phyloP scores from a whole-genome alignment of 2,888 invertebrate genomes.

The Aphodius granarius region DNA sequence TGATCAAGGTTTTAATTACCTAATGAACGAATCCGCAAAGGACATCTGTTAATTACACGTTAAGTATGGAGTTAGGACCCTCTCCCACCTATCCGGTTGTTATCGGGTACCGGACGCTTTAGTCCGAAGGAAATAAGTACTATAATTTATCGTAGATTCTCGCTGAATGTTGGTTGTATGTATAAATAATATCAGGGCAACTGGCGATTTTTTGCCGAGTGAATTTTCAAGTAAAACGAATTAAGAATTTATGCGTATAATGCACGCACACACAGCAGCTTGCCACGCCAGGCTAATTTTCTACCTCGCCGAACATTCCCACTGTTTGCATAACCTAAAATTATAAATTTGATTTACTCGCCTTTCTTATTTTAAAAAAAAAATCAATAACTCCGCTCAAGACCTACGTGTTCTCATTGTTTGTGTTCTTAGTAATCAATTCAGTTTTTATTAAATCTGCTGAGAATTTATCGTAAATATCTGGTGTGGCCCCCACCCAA shows the following conservation, averaged over 20 bases:
- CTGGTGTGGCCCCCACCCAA: too few species aligned
- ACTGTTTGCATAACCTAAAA: not conserved
- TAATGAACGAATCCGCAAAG: constrained; percentile 4
- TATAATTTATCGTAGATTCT: not conserved
- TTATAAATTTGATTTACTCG: not conserved
- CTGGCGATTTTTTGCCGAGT: not conserved
- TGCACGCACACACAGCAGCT: not conserved
- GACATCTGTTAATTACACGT: constrained; percentile 1
- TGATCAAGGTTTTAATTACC: constrained; percentile 11
- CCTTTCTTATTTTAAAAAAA: not conserved
- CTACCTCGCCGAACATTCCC: not conserved
- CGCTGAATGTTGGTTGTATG: too few species aligned
- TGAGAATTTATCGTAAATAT: not conserved
- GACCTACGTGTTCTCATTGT: not conserved
- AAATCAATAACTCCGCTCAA: not conserved
- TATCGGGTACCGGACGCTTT: too few species aligned
- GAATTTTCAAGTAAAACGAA: not conserved
- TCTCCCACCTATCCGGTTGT: too few species aligned
- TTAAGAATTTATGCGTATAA: not conserved
- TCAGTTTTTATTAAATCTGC: not conserved
- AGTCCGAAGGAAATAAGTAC: too few species aligned
- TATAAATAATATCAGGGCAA: not conserved
- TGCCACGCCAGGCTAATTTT: not conserved
- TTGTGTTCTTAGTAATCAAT: not conserved
- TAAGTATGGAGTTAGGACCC: not conserved